Percentiles rank a stretch among this genome's conserved stretches.
These are phyloP conservation scores for Eurystomus glaucurus DNA, from an alignment of 2,797 vertebrate genomes.

Conservation along the genomic window DNA sequence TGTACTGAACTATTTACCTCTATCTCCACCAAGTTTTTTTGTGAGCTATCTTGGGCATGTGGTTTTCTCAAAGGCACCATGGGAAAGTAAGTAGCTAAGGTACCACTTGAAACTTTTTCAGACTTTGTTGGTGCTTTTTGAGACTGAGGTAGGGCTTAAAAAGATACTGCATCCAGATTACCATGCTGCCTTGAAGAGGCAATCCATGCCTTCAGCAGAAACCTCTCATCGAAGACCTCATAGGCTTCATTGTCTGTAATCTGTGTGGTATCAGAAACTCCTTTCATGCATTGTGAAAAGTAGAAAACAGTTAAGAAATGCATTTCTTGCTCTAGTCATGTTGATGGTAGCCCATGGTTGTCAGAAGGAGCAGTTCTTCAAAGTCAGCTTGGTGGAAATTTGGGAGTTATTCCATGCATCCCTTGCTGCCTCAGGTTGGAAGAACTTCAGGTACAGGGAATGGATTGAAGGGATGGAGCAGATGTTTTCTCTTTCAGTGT, in stretches of 20 bases:
- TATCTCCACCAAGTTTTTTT: not conserved
- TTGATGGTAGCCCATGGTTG: not conserved
- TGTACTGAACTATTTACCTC: not conserved
- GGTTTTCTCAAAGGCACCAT: not conserved
- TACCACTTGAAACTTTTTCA: not conserved
- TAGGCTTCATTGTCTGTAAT: not conserved
- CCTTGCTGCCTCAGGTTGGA: not conserved
- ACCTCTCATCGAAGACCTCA: not conserved
- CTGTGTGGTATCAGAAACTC: not conserved
- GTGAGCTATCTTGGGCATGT: not conserved
- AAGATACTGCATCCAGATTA: not conserved
- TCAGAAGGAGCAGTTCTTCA: not conserved
- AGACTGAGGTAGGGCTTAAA: not conserved
- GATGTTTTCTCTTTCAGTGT: not conserved
- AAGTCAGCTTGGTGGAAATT: not conserved
- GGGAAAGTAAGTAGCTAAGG: not conserved
- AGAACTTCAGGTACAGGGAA: not conserved
- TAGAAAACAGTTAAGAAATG: not conserved
- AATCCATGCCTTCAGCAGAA: not conserved
- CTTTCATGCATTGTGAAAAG: not conserved
- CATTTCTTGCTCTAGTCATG: not conserved
- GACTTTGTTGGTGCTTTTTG: not conserved
- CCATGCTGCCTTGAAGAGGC: not conserved
- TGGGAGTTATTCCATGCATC: not conserved
- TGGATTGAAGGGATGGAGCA: not conserved